Evolutionary conservation across 2,888 invertebrate genomes (phyloP), one percentile per base, ranked within the genome.

Genomic region (Tortricodes alternella): DNA sequence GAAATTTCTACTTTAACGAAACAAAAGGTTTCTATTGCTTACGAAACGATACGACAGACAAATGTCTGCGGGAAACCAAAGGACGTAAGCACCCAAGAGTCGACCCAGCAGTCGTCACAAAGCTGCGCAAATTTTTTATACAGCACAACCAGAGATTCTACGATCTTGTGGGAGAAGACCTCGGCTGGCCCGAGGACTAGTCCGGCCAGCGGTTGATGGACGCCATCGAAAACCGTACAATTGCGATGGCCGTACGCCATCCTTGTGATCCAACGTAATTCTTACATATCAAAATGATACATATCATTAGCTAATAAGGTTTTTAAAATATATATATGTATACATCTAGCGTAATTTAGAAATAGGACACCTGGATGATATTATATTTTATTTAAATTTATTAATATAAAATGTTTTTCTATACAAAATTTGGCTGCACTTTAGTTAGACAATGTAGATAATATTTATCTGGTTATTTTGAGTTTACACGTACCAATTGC

Each of bases 11-110:
- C 89, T 99, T 97, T 91, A 99, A 99, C 89, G 95, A 96, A 86
- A 98, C 97, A 11, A 98, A 98, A 85, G 98, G 99, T 59, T 98
- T 99, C 90, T 99, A 96, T 87, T 99, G 99, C 82, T 91, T 96
- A 74, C 92, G 96, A 73, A 94, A 97, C 85, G 95, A 96, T 83
- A 95, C 95, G 64, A 94, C 95, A 67, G 93, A 97, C 92, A 93
- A 97, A 86, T 94, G 98, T 93, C 89, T 98, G 88, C 79, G 94
- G 78, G 93, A 96, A 89, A 93, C 98, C 83, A 95, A 96, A 75
- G 95, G 96, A 52, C 92, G 96, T 32, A 93, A 94, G 81, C 97
- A 98, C 87, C 97, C 98, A 4, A 91, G 95, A 29, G 96, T 98
- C 9, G 95, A 96, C 81, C 95, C 95, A 0, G 91, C 94, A 41